phyloP scores from a whole-genome alignment of 2,113 vertebrate genomes.

The Stercorarius parasiticus region DNA sequence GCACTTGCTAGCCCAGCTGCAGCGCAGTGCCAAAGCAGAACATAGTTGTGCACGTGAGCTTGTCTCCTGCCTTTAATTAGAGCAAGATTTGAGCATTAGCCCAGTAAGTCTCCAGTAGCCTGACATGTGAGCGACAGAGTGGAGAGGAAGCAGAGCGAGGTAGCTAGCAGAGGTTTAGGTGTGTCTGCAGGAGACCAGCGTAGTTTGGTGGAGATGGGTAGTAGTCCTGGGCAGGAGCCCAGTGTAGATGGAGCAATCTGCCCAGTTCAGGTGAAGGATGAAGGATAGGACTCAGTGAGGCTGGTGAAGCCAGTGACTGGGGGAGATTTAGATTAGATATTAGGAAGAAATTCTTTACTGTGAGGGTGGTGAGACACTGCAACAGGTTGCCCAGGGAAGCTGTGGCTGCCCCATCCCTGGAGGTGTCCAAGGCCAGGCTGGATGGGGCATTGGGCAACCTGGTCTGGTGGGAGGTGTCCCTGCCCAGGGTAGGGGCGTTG shows the following conservation, averaged over 20 bases:
- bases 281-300: not conserved
- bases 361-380: too few relatives aligned
- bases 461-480: too few relatives aligned
- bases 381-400: too few relatives aligned
- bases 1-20: not conserved
- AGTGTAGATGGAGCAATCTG: not conserved
- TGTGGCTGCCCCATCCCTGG: too few relatives aligned
- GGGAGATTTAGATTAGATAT: too few relatives aligned
- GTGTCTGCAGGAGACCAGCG: not conserved
- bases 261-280: not conserved
- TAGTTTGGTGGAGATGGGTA: not conserved
- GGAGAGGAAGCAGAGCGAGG: not conserved
- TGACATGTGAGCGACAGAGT: rapidly evolving
- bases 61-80: not conserved
- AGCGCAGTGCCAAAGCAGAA: not conserved
- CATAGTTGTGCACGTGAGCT: rapidly evolving
- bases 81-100: not conserved
- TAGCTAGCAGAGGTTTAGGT: rapidly evolving
- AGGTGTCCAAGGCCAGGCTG: too few relatives aligned
- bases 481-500: too few relatives aligned
- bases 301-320: not conserved
- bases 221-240: not conserved
- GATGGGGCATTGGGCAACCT: too few relatives aligned
- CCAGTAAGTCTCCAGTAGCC: not conserved
- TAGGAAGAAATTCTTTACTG: too few relatives aligned